These are phyloP conservation scores for Hapalemur alaotrensis DNA, from an alignment of 2,797 vertebrate species.

Conservation along the genomic window DNA sequence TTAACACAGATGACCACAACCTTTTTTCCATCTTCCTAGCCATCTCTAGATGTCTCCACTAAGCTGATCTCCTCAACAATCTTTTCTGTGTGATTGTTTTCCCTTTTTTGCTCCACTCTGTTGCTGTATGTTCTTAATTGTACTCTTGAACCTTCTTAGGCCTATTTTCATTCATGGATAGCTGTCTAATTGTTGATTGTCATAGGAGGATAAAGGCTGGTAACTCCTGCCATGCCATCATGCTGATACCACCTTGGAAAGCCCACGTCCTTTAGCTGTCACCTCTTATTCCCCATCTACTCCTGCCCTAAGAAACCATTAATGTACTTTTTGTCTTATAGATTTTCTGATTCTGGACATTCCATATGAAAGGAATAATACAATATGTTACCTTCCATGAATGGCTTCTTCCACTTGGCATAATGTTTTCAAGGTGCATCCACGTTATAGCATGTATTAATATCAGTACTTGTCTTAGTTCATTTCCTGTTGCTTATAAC, in stretches of 20 bases:
- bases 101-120: background rate
- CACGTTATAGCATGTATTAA: background rate
- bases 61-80: background rate
- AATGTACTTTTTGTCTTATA: background rate
- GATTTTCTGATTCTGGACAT: no score
- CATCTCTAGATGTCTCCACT: background rate
- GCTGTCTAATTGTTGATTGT: background rate
- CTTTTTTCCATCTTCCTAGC: background rate
- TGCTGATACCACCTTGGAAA: background rate
- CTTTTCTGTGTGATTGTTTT: background rate
- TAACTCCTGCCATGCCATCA: background rate
- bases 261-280: background rate
- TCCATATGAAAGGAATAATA: background rate
- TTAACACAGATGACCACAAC: background rate
- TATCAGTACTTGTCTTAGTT: background rate
- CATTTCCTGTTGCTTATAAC: background rate
- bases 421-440: background rate
- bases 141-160: background rate
- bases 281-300: background rate
- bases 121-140: background rate
- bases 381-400: background rate
- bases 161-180: background rate
- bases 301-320: background rate
- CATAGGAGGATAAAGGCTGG: background rate
- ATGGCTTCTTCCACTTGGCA: background rate